phyloP scores from a whole-genome alignment of 1,140 invertebrate genomes.

The Atta texana region DNA sequence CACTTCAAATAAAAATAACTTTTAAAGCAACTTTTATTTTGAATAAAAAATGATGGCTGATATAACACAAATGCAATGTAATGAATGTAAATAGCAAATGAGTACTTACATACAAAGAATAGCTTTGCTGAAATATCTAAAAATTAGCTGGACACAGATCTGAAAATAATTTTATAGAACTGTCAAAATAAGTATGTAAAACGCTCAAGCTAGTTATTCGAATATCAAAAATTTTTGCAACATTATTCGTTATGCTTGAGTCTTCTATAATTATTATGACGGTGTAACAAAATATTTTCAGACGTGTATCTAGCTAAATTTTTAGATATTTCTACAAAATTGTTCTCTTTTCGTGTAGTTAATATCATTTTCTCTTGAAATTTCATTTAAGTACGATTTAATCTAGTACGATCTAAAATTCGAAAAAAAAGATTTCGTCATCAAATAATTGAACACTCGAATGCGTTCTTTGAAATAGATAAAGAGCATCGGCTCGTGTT shows the following conservation, averaged over 20 bases:
- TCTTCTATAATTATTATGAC: no score
- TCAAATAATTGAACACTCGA: slow-evolving; percentile 21
- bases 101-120: not conserved
- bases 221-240: no score
- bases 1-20: not conserved
- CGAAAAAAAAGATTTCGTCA: not conserved
- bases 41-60: not conserved
- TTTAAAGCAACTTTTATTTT: not conserved
- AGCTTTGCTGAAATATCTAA: no score
- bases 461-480: slow-evolving; percentile 13
- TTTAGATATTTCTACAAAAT: no score
- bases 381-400: not conserved
- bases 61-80: not conserved
- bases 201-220: no score
- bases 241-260: no score
- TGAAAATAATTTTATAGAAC: no score
- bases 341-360: no score
- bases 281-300: no score
- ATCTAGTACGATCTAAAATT: not conserved
- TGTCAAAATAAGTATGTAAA: no score
- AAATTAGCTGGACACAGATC: no score
- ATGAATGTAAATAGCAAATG: not conserved
- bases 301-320: no score
- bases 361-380: not conserved
- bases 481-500: slow-evolving; percentile 32